A percentile compares a stretch with the other conserved stretches of the same genome.
Evolutionary conservation across 2,797 vertebrate genomes (phyloP).

Genomic region (Euphonia xanthogaster): DNA sequence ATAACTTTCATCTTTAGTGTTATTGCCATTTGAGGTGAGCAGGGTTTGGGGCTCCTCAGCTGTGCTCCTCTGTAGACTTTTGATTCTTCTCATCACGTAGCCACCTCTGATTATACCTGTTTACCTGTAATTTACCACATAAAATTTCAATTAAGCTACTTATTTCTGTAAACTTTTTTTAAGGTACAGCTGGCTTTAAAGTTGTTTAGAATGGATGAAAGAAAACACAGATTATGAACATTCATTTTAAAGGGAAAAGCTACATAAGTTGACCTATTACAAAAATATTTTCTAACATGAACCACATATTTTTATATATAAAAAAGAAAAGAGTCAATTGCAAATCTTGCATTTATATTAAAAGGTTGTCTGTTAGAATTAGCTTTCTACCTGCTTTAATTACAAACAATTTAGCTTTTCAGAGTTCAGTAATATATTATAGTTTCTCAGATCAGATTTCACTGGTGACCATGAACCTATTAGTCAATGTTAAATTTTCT

Average conservation of each 20-base stretch:
- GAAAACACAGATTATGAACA: background rate
- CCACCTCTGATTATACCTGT: background rate
- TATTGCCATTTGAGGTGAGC: background rate
- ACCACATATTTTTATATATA: background rate
- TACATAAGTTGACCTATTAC: background rate
- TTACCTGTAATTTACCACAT: background rate
- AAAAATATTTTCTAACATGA: background rate
- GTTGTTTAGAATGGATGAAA: background rate
- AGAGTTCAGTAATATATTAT: background rate
- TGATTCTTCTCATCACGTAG: background rate
- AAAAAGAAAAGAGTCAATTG: background rate
- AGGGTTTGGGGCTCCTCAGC: background rate
- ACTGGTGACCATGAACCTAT: background rate
- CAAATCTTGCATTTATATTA: background rate
- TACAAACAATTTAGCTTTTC: background rate
- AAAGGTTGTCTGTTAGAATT: background rate
- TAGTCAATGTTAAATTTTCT: background rate
- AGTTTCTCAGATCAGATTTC: background rate
- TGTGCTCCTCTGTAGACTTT: background rate
- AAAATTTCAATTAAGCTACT: background rate
- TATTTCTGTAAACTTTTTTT: background rate
- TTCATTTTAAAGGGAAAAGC: background rate
- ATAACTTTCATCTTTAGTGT: background rate
- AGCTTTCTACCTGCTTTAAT: background rate
- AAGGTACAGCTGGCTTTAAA: background rate